phyloP scores from a whole-genome alignment of 1,140 invertebrate genomes.

The Drosophila athabasca region DNA sequence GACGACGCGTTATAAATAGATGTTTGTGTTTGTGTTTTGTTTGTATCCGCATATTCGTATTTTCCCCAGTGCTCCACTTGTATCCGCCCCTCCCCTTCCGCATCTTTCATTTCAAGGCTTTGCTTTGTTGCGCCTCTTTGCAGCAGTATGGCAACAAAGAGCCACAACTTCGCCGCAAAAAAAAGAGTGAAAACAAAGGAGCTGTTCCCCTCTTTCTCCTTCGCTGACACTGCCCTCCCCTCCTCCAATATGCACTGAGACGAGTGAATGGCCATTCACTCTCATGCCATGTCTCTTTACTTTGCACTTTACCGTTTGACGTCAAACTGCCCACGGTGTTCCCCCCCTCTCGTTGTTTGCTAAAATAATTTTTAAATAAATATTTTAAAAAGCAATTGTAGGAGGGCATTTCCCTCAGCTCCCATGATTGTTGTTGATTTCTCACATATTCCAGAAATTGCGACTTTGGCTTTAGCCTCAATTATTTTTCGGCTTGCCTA shows the following conservation, averaged over 20 bases:
- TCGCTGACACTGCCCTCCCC: neutral
- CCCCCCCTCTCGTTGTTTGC: constrained; percentile 32
- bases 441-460: constrained; percentile 68
- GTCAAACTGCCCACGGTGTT: constrained; percentile 57
- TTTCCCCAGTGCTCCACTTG: constrained; percentile 42
- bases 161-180: constrained; percentile 55
- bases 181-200: constrained; percentile 39
- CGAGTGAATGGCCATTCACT: constrained; percentile 30
- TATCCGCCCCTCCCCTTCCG: constrained; percentile 15
- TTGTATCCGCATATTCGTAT: constrained; percentile 29
- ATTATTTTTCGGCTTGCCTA: constrained; percentile 46
- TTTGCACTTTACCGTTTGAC: constrained; percentile 69
- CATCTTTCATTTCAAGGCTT: constrained; percentile 70
- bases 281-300: constrained; percentile 53
- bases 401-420: constrained; percentile 70
- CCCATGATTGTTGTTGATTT: no score
- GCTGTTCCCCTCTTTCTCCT: constrained; percentile 10
- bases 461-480: constrained; percentile 68
- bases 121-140: constrained; percentile 56
- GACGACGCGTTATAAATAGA: constrained; percentile 27
- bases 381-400: constrained; percentile 52
- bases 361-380: constrained; percentile 59
- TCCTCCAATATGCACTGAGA: neutral
- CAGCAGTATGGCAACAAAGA: constrained; percentile 61
- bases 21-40: constrained; percentile 31